Evolutionary conservation across 2,797 vertebrate genomes (phyloP).

Genomic region (Coccyzus lansbergi): DNA sequence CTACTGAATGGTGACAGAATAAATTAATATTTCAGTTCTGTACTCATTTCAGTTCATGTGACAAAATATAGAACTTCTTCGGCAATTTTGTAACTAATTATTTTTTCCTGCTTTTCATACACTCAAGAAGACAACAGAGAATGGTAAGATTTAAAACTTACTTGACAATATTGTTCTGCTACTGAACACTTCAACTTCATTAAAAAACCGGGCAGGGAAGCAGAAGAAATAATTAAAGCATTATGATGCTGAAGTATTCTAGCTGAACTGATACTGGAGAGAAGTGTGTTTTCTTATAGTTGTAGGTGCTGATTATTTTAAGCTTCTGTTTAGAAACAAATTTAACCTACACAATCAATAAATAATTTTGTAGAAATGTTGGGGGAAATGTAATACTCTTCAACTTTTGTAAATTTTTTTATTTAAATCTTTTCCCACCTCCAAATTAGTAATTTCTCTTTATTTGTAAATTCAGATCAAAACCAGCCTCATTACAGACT

Average conservation of each 20-base stretch:
- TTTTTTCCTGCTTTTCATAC: neutral
- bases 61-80: neutral
- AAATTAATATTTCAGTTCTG: neutral
- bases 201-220: neutral
- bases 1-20: neutral
- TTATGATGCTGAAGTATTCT: neutral
- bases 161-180: neutral
- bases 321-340: neutral
- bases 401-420: neutral
- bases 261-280: neutral
- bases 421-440: neutral
- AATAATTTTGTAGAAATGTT: neutral
- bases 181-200: neutral
- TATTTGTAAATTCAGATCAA: neutral
- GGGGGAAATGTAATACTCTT: neutral
- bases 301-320: neutral
- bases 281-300: neutral
- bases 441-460: neutral
- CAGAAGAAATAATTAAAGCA: neutral
- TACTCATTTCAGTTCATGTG: neutral
- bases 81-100: neutral
- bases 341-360: neutral
- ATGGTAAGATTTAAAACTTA: neutral
- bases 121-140: neutral
- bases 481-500: neutral